Evolutionary conservation across 2,797 vertebrate species (phyloP).

Genomic region (Scleropages formosus): DNA sequence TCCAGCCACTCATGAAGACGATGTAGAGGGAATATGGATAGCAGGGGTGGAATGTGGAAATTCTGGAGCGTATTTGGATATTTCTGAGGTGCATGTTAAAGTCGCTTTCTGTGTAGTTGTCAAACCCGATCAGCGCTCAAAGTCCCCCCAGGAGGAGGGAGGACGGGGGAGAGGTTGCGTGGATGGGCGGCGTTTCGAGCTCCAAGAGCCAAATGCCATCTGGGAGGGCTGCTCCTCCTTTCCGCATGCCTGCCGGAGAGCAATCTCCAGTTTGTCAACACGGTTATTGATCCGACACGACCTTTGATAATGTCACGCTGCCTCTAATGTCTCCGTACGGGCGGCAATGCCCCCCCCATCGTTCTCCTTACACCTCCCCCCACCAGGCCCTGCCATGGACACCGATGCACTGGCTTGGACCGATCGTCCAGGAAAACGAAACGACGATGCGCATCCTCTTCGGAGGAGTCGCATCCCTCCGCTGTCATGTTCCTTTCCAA

Average conservation of each 20-base stretch:
- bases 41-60: no score
- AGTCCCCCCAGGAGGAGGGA: not conserved
- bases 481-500: no score
- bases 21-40: no score
- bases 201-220: conserved; percentile 45
- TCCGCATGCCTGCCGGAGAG: conserved; percentile 42
- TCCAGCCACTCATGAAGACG: no score
- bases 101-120: conserved; percentile 11
- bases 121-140: not conserved
- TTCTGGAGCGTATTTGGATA: not conserved
- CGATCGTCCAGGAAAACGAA: no score
- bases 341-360: no score
- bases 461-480: no score
- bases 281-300: conserved; percentile 51
- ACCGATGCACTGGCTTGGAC: no score
- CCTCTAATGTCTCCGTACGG: conserved; percentile 25
- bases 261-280: conserved; percentile 49
- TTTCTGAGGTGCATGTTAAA: conserved; percentile 12
- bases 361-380: no score
- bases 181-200: not conserved
- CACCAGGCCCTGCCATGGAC: no score
- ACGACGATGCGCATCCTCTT: no score
- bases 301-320: conserved; percentile 49
- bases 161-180: not conserved
- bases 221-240: conserved; percentile 36